phyloP scores from a whole-genome alignment of 2,113 vertebrate genomes.

The Aythya baeri region DNA sequence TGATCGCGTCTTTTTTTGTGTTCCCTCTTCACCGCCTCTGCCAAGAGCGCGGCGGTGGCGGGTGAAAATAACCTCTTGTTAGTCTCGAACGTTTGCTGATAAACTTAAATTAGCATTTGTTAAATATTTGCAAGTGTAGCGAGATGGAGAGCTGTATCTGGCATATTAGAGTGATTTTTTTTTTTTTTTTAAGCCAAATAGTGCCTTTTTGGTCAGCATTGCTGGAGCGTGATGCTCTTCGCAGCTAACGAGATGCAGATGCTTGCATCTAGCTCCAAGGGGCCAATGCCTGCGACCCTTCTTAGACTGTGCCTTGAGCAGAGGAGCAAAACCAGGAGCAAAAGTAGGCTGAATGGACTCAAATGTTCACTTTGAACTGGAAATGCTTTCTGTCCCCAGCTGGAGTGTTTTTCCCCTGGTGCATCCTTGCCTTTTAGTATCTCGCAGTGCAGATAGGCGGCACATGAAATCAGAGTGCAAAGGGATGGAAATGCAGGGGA shows the following conservation, averaged over 20 bases:
- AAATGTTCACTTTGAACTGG: background rate
- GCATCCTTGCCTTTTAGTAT: background rate
- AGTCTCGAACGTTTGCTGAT: background rate
- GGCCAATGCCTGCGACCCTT: background rate
- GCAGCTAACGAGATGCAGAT: background rate
- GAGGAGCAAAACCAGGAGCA: background rate
- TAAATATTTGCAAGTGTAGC: background rate
- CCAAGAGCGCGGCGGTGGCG: background rate
- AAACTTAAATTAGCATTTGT: background rate
- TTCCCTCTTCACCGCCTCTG: background rate
- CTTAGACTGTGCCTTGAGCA: background rate
- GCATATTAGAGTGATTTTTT: rapidly evolving
- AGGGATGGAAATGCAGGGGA: background rate
- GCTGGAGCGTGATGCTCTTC: background rate
- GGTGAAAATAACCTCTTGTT: background rate
- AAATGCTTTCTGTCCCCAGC: background rate
- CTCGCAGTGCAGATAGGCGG: background rate
- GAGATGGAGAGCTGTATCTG: background rate
- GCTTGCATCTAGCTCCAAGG: background rate
- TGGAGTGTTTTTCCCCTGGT: background rate
- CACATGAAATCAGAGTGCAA: background rate
- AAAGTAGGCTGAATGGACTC: background rate
- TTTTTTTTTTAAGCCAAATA: background rate
- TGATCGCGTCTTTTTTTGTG: background rate
- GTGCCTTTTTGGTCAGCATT: background rate